These are phyloP conservation scores for Pseudochromis fuscus DNA, from an alignment of 2,797 vertebrate species.

Conservation along the genomic window DNA sequence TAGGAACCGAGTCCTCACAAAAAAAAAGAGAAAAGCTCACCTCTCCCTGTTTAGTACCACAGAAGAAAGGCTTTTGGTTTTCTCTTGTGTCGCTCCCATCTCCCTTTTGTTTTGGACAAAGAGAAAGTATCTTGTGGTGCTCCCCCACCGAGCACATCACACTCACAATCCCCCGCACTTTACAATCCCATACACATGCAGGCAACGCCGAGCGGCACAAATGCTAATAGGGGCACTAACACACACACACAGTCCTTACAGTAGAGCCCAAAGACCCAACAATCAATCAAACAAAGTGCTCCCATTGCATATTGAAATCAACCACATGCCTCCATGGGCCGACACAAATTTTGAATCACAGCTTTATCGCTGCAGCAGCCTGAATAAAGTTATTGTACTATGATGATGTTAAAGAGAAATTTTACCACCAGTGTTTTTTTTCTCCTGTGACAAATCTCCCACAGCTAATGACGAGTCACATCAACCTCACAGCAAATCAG, in stretches of 20 bases:
- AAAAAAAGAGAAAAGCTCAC: constrained; percentile 16
- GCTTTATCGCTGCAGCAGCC: constrained; percentile 1
- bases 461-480: constrained; percentile 56
- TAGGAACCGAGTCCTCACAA: background rate
- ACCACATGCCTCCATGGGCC: constrained; percentile 6
- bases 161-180: constrained; percentile 26
- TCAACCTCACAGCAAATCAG: constrained; percentile 32
- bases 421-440: constrained; percentile 4
- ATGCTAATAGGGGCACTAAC: constrained; percentile 54
- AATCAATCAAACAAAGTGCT: constrained; percentile 48
- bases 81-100: constrained; percentile 46
- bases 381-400: background rate
- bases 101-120: constrained; percentile 64
- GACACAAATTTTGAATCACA: constrained; percentile 21
- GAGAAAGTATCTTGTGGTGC: constrained; percentile 41
- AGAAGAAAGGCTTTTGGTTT: constrained; percentile 38
- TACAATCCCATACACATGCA: constrained; percentile 59
- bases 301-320: constrained; percentile 35
- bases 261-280: constrained; percentile 18
- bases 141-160: constrained; percentile 43
- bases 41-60: constrained; percentile 1
- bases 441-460: constrained; percentile 39
- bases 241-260: constrained; percentile 6
- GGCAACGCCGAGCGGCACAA: constrained; percentile 41
- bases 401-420: background rate